Conservation (phyloP, 2,113 vertebrate genomes). For the Hemiprocne comata region DNA sequence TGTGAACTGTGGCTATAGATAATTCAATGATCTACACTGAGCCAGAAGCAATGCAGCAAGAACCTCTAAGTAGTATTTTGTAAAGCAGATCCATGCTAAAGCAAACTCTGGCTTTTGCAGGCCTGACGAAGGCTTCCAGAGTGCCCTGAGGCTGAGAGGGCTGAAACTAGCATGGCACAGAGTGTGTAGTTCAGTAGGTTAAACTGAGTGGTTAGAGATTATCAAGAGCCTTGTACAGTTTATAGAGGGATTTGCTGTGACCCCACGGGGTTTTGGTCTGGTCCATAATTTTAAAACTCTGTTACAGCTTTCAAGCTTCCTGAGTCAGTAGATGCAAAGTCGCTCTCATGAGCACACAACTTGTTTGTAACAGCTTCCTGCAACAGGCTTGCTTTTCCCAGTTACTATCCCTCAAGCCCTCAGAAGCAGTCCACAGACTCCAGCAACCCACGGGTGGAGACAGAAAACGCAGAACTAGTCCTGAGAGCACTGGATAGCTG, state of each 20-base stretch:
- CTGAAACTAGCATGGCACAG: not conserved
- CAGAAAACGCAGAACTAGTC: not conserved
- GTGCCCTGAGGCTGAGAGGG: not conserved
- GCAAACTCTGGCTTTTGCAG: not conserved
- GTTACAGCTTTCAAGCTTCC: not conserved
- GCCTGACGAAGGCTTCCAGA: no score
- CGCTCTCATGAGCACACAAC: not conserved
- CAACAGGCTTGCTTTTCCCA: not conserved
- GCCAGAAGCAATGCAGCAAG: not conserved
- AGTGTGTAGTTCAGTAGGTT: not conserved
- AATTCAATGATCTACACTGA: not conserved
- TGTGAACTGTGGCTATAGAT: not conserved
- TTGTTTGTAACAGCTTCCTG: not conserved
- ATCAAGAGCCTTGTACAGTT: not conserved
- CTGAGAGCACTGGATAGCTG: not conserved
- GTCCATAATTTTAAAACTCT: not conserved
- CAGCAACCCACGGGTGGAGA: not conserved
- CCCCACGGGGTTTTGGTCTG: not conserved
- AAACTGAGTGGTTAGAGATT: accelerated
- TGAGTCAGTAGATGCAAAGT: not conserved
- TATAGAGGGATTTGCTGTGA: not conserved
- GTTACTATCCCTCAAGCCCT: not conserved
- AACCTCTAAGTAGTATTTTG: not conserved
- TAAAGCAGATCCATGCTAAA: not conserved
- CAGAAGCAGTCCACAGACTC: not conserved